These are phyloP conservation scores for Melanogrammus aeglefinus DNA, from an alignment of 2,797 vertebrate species.

Conservation along the genomic window DNA sequence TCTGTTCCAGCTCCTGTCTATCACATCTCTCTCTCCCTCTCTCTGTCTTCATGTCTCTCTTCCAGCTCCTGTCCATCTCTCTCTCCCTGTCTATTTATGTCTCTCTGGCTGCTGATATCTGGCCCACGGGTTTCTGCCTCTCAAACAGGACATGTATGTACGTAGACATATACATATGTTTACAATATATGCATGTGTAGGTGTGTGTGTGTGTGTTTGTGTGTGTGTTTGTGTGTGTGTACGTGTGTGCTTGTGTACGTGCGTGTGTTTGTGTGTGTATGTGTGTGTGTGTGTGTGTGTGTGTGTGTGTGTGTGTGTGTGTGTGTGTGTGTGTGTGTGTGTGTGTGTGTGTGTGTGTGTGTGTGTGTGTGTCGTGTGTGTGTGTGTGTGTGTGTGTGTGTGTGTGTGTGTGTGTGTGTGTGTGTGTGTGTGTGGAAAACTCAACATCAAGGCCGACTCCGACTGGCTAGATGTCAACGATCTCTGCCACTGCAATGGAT, in stretches of 20 bases:
- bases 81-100: background rate
- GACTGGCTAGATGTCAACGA: too few species aligned
- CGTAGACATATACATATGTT: background rate
- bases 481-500: too few species aligned
- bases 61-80: background rate
- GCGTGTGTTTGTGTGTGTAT: conserved; percentile 17
- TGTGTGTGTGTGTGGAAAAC: conserved; percentile 14
- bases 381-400: background rate
- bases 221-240: conserved; percentile 18
- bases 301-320: conserved; percentile 7
- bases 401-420: too few species aligned
- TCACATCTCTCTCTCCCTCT: background rate
- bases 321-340: too few species aligned
- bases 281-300: conserved; percentile 17
- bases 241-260: conserved; percentile 36
- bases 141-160: background rate
- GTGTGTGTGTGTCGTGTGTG: conserved; percentile 19
- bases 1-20: background rate
- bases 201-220: background rate
- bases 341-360: conserved; percentile 14
- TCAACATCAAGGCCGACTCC: too few species aligned
- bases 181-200: background rate
- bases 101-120: background rate
- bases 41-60: conserved; percentile 5
- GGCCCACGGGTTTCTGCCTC: background rate